A percentile compares a stretch with the other conserved stretches of the same genome.
Conservation (phyloP, 1,140 invertebrate species). For the Brachionus calyciflorus region DNA sequence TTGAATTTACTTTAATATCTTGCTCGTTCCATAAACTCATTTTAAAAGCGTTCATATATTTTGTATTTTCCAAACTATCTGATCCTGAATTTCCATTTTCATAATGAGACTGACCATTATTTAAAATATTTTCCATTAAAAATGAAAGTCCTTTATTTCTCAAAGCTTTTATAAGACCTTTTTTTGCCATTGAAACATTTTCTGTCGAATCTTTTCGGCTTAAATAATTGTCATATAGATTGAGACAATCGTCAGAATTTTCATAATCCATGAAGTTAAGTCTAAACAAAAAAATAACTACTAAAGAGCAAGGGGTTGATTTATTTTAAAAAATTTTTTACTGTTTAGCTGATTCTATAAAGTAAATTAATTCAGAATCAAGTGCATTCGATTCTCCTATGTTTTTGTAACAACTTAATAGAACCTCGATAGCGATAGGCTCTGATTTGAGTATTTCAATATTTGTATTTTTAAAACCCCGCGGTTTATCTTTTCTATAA, state of each 20-base stretch:
- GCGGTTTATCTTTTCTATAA: background rate
- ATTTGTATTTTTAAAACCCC: background rate
- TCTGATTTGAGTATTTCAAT: conserved; percentile 18
- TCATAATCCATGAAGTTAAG: background rate
- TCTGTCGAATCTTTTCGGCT: background rate
- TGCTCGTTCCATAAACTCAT: no score
- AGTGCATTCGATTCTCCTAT: conserved; percentile 15
- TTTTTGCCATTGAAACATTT: background rate
- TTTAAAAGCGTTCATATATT: no score
- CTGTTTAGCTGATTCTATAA: background rate
- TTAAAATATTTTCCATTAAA: background rate
- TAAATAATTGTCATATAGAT: background rate
- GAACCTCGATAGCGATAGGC: background rate
- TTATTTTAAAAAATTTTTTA: background rate
- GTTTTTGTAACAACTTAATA: background rate
- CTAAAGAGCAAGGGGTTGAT: no score
- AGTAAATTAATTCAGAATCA: background rate
- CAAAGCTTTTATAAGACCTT: background rate
- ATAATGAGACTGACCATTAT: background rate
- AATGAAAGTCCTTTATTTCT: background rate
- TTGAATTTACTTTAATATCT: no score
- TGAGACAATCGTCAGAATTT: background rate
- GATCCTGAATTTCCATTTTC: background rate
- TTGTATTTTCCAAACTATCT: no score
- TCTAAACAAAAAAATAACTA: background rate